Evolutionary conservation across 2,888 invertebrate genomes (phyloP).

Genomic region (Phymatocera aterrima): DNA sequence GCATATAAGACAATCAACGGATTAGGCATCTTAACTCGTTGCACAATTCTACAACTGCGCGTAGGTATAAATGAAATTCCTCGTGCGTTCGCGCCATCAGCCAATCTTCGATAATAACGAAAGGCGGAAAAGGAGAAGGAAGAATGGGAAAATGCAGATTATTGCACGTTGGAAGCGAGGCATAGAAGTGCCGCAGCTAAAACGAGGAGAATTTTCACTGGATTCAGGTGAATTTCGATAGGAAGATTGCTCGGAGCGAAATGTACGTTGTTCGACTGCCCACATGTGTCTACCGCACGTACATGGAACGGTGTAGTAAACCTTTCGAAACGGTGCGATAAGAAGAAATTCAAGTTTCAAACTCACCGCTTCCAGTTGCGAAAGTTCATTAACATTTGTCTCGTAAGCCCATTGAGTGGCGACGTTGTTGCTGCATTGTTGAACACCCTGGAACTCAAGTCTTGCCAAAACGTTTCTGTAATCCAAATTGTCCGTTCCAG

Average conservation of each 20-base stretch:
- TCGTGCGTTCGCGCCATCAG: not conserved
- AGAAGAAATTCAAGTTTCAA: slow-evolving; percentile 31
- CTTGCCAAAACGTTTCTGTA: slow-evolving; percentile 77
- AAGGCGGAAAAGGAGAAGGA: not conserved
- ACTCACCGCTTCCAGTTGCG: slow-evolving; percentile 91
- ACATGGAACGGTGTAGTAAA: not conserved
- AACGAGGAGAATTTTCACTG: too few species aligned
- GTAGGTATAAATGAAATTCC: not conserved
- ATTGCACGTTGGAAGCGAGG: too few species aligned
- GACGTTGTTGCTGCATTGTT: slow-evolving; percentile 91
- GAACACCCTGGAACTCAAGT: slow-evolving; percentile 85
- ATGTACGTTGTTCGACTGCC: not conserved
- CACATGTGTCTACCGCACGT: too few species aligned
- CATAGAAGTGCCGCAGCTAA: too few species aligned
- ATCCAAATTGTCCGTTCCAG: slow-evolving; percentile 56
- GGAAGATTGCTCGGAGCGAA: too few species aligned
- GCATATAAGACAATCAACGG: slow-evolving; percentile 12
- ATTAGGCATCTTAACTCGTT: slow-evolving; percentile 6
- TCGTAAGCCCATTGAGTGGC: slow-evolving; percentile 93
- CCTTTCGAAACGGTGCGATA: not conserved
- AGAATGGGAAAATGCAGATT: not conserved
- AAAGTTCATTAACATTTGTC: slow-evolving; percentile 89
- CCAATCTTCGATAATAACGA: not conserved
- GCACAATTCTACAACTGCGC: not conserved
- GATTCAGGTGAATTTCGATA: too few species aligned